Evolutionary conservation across 2,888 invertebrate genomes (phyloP), one percentile per base, ranked within the genome.

Genomic region (Rhorus exstirpatorius): DNA sequence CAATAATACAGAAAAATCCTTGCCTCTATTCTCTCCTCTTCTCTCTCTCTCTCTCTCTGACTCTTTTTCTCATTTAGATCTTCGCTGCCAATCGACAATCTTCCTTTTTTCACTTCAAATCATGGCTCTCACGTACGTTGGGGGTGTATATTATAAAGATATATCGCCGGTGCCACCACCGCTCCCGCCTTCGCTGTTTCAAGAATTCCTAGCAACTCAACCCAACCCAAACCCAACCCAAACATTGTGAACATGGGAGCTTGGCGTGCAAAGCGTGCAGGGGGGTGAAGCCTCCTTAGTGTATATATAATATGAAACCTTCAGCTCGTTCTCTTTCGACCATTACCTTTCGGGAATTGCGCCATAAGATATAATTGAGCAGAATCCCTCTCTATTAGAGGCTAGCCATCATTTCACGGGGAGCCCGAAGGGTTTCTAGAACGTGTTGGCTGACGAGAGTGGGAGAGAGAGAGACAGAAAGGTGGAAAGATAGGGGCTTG

Each of bases 321-420:
- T n/a, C n/a, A n/a, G n/a, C n/a, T n/a, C n/a, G n/a, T n/a, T n/a
- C n/a, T n/a, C n/a, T n/a, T n/a, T 68, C 46, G 75, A 79, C 87
- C 86, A 88, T 90, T 88, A 89, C 87, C 76, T 83, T 71, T 58
- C 72, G 83, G 74, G 82, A 88, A 88, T 85, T 77, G 84, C 82
- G 87, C 87, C 86, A 87, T 90, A 88, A 90, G 87, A 86, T 86
- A 90, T 91, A 91, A 91, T 90, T 90, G 90, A 91, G 90, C 88
- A 85, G 84, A 88, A 90, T 90, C 87, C 88, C 86, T 89, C 88
- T 87, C 88, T 89, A 90, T 89, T 90, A 89, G 85, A 86, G 84
- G 68, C 74, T 86, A 84, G 85, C 87, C 88, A 88, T 90, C 88
- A 87, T 89, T 88, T 87, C 81, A 82, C 79, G 74, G 81, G 84